Conservation (phyloP, 2,113 vertebrate genomes). For the Psettodes erumei region DNA sequence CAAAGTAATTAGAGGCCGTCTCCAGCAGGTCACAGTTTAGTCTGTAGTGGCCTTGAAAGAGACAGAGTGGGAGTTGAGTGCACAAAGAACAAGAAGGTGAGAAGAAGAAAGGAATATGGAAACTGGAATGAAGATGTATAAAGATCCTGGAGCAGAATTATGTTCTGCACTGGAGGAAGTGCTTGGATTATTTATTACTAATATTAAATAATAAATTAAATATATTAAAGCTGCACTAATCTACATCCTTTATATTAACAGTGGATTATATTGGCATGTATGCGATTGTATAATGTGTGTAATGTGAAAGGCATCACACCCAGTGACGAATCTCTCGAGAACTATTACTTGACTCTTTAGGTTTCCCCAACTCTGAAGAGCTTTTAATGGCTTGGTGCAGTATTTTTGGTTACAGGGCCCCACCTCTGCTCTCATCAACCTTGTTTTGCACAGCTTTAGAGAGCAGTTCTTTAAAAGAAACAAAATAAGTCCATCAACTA, state of each 20-base stretch:
- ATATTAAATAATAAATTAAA: no score
- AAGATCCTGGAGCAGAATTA: neutral
- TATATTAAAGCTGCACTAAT: slow-evolving; percentile 1
- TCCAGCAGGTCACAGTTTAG: slow-evolving; percentile 79
- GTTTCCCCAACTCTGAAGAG: neutral
- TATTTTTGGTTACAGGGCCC: neutral
- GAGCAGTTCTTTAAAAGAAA: no score
- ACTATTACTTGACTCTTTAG: neutral
- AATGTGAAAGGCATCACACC: neutral
- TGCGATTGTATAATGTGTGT: no score
- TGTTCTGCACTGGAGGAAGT: neutral
- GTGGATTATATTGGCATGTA: neutral
- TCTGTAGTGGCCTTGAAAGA: slow-evolving; percentile 74
- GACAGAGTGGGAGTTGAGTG: slow-evolving; percentile 78
- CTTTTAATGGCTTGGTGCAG: neutral
- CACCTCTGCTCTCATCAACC: neutral
- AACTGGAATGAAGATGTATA: slow-evolving; percentile 30
- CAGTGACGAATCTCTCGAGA: neutral
- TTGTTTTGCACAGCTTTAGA: neutral
- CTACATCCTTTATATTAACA: neutral
- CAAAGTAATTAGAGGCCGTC: slow-evolving; percentile 77
- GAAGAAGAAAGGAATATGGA: slow-evolving; percentile 27
- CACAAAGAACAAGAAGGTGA: slow-evolving; percentile 63
- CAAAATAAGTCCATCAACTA: no score
- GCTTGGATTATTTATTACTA: slow-evolving; percentile 15